Base-by-base conservation (phyloP, 2,797 vertebrate species). In the Mormyrops boulengeri region DNA sequence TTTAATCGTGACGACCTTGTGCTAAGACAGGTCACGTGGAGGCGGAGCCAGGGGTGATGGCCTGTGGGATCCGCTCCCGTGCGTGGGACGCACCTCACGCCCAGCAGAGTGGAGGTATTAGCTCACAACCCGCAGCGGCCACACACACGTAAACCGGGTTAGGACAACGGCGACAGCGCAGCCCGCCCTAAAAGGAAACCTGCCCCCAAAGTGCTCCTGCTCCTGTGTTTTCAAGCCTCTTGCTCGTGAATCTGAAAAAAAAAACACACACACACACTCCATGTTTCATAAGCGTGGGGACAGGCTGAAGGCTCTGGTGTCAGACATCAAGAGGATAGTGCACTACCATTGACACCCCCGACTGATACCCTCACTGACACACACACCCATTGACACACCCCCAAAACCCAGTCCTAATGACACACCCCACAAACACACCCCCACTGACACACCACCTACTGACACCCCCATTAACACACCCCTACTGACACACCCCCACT, bases 281-380 rank as follows among this genome's bases (percentile, higher is more conserved):
- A 60, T 41, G 47, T 82, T 57, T 44, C 19, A 47, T 44, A 89
- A 82, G 52, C 12, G 53, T 26, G 17, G 22, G 30, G 55, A 77
- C 34, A 77, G 38, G 14, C 69, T 77, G 69, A 94, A 89, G 92
- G 93, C 26, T 30, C 62, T 69, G 62, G 62, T 12, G 26, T 69
- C 26, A 69, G 9, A 30, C 26, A 69, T 30, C 22, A 22, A 60
- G 57, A 60, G 57, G 57, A 60, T 57, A n/a, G n/a, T 57, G 55
- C 9, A 66, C 62, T 26, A 30, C 22, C 11, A 12, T 2, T 52
- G 11, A 52, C 50, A 52, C 50, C 12, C 11, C 52, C 41, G 41
- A 41, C 41, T 41, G 41, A 41, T 41, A 47, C 52, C 52, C 2
- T 41, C 12, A 14, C 52, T 53, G 52, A 53, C 52, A 53, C 47